These are phyloP conservation scores for Mesocentrotus franciscanus DNA, from an alignment of 53 echinoderm and acorn worm genomes.

Conservation along the genomic window DNA sequence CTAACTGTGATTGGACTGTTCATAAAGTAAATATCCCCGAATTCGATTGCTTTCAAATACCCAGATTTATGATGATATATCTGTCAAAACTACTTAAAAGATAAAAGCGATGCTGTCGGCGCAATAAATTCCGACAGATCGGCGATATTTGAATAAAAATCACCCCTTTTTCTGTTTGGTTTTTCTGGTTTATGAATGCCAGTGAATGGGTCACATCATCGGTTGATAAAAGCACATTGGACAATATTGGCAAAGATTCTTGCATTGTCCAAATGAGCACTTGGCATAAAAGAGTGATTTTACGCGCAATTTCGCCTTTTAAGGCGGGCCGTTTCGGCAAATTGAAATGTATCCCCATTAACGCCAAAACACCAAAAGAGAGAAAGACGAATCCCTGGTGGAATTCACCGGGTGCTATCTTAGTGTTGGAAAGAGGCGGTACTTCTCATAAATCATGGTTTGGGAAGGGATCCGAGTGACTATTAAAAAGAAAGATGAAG, in stretches of 20 bases:
- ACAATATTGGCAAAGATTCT: neutral
- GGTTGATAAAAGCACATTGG: neutral
- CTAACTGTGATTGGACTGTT: neutral
- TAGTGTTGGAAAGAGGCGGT: constrained; percentile 1
- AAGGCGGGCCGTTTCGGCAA: neutral
- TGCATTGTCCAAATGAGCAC: constrained; percentile 23
- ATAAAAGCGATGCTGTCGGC: neutral
- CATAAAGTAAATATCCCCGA: neutral
- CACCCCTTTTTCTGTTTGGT: neutral
- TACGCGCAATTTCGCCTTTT: constrained; percentile 47
- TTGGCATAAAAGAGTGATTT: constrained; percentile 44
- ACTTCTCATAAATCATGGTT: neutral
- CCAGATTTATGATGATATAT: neutral
- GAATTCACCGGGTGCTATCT: neutral
- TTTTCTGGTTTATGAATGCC: neutral
- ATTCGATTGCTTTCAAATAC: neutral
- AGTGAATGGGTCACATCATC: neutral
- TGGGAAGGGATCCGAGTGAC: too few species aligned
- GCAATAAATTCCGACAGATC: constrained; percentile 14
- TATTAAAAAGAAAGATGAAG: neutral
- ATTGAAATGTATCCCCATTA: constrained; percentile 24
- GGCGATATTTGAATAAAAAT: neutral
- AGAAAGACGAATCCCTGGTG: neutral
- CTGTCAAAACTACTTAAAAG: neutral
- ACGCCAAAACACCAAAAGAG: neutral